These are phyloP conservation scores for Cladopsammia gracilis DNA, from an alignment of 64 coral and sea anemone genomes.

Conservation along the genomic window DNA sequence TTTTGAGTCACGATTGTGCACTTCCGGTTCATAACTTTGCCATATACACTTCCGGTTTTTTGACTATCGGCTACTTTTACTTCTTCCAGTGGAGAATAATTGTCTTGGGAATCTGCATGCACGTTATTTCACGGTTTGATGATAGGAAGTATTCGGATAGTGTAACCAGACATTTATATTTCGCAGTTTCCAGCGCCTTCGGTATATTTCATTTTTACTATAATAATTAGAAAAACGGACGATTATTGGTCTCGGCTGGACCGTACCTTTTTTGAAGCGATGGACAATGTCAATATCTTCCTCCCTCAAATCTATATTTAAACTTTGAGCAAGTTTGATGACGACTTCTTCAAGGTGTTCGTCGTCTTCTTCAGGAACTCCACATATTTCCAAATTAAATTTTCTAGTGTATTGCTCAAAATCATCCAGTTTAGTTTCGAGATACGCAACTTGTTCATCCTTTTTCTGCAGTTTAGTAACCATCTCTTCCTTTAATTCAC, in stretches of 20 bases:
- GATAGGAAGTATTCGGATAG: too few species aligned
- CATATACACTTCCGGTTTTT: too few species aligned
- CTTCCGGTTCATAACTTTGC: too few species aligned
- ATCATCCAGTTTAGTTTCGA: too few species aligned
- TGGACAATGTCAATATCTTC: conserved; percentile 11
- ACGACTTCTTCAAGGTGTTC: not conserved
- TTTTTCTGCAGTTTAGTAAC: too few species aligned
- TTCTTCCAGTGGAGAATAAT: too few species aligned
- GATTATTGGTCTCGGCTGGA: not conserved
- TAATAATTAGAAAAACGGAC: not conserved
- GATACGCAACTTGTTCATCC: too few species aligned
- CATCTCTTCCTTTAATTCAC: too few species aligned
- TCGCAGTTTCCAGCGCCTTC: not conserved
- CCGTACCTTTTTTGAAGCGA: not conserved
- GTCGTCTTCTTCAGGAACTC: not conserved
- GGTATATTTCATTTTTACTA: not conserved
- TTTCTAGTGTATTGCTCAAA: conserved; percentile 1
- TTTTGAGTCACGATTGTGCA: too few species aligned
- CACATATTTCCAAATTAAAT: conserved; percentile 15
- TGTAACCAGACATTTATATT: not conserved
- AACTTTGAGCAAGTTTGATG: not conserved
- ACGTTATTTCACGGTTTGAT: too few species aligned
- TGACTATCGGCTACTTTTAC: too few species aligned
- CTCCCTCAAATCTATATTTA: not conserved
- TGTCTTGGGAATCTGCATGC: too few species aligned